phyloP scores from a whole-genome alignment of 35 echinoderm and acorn worm genomes.

The Patiria miniata region DNA sequence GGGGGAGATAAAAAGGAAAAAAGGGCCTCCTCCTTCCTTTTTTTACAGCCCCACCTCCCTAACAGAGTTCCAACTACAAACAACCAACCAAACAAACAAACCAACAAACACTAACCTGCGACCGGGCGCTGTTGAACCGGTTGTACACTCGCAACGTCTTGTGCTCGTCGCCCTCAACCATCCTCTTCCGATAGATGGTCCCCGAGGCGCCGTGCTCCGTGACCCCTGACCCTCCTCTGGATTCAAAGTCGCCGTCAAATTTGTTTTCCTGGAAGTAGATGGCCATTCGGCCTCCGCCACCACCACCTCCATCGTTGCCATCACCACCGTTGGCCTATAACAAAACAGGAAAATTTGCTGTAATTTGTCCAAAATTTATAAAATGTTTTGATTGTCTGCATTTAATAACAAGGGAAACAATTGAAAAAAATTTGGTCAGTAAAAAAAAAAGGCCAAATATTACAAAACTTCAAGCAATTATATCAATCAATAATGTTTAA shows the following conservation, averaged over 20 bases:
- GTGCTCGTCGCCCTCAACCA: not conserved
- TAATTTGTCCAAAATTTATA: not conserved
- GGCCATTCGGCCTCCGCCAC: slow-evolving; percentile 79
- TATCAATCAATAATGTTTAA: too few species aligned
- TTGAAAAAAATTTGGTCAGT: too few species aligned
- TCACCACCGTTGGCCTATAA: slow-evolving; percentile 65
- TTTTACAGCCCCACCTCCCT: too few species aligned
- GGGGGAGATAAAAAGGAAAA: too few species aligned
- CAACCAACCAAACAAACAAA: too few species aligned
- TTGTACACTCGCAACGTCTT: slow-evolving; percentile 73
- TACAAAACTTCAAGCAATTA: too few species aligned
- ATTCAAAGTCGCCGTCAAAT: slow-evolving; percentile 62
- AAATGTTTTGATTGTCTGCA: not conserved
- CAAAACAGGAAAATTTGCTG: not conserved
- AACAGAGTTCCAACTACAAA: too few species aligned
- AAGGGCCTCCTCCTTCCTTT: too few species aligned
- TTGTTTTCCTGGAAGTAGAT: slow-evolving; percentile 62
- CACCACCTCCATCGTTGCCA: slow-evolving; percentile 59
- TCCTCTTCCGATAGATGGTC: slow-evolving; percentile 70
- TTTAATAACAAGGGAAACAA: too few species aligned
- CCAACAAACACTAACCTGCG: too few species aligned
- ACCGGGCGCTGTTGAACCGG: slow-evolving; percentile 27
- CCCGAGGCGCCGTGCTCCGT: slow-evolving; percentile 81
- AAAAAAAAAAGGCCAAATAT: too few species aligned
- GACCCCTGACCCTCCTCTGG: slow-evolving; percentile 42